phyloP scores from a whole-genome alignment of 2,888 invertebrate genomes.

The Gastracanthus pulcherrimus region DNA sequence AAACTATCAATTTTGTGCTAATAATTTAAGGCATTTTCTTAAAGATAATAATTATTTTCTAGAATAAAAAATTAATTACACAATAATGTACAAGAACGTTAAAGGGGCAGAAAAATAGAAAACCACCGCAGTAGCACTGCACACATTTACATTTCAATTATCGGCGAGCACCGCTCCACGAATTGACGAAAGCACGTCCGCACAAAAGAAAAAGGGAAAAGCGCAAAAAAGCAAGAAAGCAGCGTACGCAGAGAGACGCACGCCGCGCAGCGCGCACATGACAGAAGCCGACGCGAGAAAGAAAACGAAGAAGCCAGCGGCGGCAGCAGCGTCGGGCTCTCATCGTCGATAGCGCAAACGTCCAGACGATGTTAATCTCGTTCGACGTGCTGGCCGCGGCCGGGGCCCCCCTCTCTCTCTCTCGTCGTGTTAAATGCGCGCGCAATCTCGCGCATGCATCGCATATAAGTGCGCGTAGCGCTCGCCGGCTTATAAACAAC shows the following conservation, averaged over 20 bases:
- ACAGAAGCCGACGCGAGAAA: slow-evolving; percentile 12
- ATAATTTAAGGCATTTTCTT: too few relatives aligned
- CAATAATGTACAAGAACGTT: too few relatives aligned
- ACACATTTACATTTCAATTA: slow-evolving; percentile 35
- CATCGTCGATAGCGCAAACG: slow-evolving; percentile 25
- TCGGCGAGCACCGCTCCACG: not conserved
- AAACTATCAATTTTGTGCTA: too few relatives aligned
- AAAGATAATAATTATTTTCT: too few relatives aligned
- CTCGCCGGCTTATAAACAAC: slow-evolving; percentile 72
- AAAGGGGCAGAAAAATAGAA: too few relatives aligned
- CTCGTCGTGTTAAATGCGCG: slow-evolving; percentile 56
- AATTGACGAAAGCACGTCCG: slow-evolving; percentile 16
- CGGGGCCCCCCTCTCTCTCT: slow-evolving; percentile 33
- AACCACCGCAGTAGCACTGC: not conserved
- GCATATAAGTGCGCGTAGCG: slow-evolving; percentile 55
- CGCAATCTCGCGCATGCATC: slow-evolving; percentile 70
- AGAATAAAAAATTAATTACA: too few relatives aligned
- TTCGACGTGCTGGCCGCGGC: slow-evolving; percentile 31
- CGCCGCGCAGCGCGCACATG: not conserved
- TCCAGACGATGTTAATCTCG: slow-evolving; percentile 50
- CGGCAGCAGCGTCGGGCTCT: not conserved
- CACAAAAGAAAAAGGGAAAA: not conserved
- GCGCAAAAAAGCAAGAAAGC: not conserved
- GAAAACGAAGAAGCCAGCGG: too few relatives aligned
- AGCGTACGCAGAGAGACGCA: not conserved